Evolutionary conservation across 2,888 invertebrate genomes (phyloP).

Genomic region (Beris morrisii): DNA sequence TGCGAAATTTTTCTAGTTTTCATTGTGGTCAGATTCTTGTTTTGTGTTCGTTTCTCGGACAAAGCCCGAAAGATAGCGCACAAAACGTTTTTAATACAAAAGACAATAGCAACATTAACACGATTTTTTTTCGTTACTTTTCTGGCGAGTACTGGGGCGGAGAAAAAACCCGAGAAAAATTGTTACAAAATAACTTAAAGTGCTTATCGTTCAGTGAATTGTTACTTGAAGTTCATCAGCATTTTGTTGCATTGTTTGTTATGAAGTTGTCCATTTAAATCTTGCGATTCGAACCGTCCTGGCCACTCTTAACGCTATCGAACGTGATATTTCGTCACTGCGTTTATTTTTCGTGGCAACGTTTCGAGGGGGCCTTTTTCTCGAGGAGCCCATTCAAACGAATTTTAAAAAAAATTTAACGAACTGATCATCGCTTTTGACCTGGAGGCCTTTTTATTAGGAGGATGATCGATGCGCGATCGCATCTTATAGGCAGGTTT

Average conservation of each 20-base stretch:
- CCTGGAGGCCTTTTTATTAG: no score
- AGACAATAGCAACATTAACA: conserved; percentile 30
- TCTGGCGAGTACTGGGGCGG: neutral
- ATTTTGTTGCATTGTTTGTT: conserved; percentile 6
- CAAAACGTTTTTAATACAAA: conserved; percentile 37
- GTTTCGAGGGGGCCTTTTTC: no score
- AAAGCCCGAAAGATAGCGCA: conserved; percentile 12
- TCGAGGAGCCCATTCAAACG: no score
- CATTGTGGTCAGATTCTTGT: conserved; percentile 20
- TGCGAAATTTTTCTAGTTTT: neutral
- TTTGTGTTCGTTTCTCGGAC: conserved; percentile 7
- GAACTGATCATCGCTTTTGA: no score
- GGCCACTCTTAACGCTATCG: no score
- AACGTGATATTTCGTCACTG: no score
- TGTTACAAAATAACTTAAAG: conserved; percentile 30
- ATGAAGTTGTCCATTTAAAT: no score
- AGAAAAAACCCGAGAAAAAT: neutral
- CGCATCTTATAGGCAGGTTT: no score
- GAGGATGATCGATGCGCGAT: no score
- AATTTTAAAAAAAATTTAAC: no score
- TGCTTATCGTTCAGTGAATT: conserved; percentile 26
- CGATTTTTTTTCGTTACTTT: conserved; percentile 18
- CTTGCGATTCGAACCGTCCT: no score
- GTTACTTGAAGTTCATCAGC: conserved; percentile 28
- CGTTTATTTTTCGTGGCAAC: no score